A percentile compares a stretch with the other conserved stretches of the same genome.
These are phyloP conservation scores for Drosophila prolongata DNA, from an alignment of 2,888 invertebrate species.

Conservation along the genomic window DNA sequence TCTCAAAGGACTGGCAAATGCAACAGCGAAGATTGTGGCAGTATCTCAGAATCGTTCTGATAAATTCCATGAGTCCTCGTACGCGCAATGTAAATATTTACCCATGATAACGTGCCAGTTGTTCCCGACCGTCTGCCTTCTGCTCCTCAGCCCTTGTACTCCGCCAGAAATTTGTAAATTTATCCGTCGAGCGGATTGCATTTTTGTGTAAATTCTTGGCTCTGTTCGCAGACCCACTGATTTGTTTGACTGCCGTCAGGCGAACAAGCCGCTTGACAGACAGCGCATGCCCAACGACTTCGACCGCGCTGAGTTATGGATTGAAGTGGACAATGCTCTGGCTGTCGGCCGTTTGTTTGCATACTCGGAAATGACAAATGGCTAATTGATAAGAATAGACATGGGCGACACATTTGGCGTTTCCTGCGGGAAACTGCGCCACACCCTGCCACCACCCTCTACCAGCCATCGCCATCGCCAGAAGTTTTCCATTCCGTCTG, in stretches of 20 bases:
- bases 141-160: conserved; percentile 17
- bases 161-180: conserved; percentile 56
- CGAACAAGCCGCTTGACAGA: conserved; percentile 39
- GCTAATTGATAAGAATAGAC: conserved; percentile 66
- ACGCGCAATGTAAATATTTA: conserved; percentile 55
- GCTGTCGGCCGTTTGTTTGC: conserved; percentile 59
- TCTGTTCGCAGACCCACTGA: not conserved
- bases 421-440: conserved; percentile 43
- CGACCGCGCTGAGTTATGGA: conserved; percentile 26
- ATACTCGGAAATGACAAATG: conserved; percentile 61
- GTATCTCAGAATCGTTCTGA: no score
- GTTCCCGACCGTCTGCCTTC: conserved; percentile 24
- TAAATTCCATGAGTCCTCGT: no score
- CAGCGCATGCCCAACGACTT: conserved; percentile 39
- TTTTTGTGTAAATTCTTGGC: conserved; percentile 75
- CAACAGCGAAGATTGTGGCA: no score
- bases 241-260: conserved; percentile 5
- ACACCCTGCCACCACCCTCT: no score
- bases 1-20: no score
- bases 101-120: conserved; percentile 64
- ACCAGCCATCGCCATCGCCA: not conserved
- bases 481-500: conserved; percentile 10
- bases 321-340: conserved; percentile 28
- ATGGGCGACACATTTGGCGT: conserved; percentile 43
- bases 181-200: conserved; percentile 67